Base-by-base conservation (phyloP, 1,140 invertebrate species). In the Thaumatotibia leucotreta region DNA sequence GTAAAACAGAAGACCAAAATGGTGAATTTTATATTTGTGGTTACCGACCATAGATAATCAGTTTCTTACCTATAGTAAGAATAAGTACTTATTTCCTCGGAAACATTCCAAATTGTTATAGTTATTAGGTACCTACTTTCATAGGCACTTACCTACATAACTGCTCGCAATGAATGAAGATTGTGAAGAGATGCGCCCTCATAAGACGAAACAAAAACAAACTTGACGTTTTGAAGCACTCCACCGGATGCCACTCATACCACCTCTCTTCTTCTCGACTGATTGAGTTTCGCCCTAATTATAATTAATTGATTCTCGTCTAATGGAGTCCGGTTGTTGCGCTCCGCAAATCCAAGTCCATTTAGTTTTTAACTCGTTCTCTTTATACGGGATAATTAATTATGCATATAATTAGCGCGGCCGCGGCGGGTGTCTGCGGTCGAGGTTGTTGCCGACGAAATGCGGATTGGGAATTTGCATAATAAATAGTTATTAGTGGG, bases 281-380 rank as follows among this genome's bases (percentile, higher is more conserved):
- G 52, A 27, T 58, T 58, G 24, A n/a, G 52, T 58, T 29, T 1
- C 23, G 17, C 17, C 23, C n/a, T 58, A 58, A 58, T 58, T 31
- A 58, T 58, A 58, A 58, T 58, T 11, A 58, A 58, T 58, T 58
- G 52, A 58, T 31, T 14, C 23, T n/a, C 5, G 6, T 58, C 52
- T 58, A 29, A 58, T 31, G 24, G 52, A 52, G 50, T 27, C 52
- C n/a, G 11, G 52, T 58, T 8, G 14, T 9, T 20, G 23, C 24
- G 1, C 17, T 58, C 23, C 23, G 52, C 52, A 58, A 17, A 58
- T 58, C 10, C 14, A 24, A 58, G 11, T 27, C 52, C 27, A 58
- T 58, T 58, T 58, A 27, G 50, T 58, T 58, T 27, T 58, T 27
- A 58, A 58, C 24, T 58, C 10, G 24, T 58, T 58, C 24, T 58